Evolutionary conservation across 2,797 vertebrate genomes (phyloP).

Genomic region (Halcyon leucocephala): DNA sequence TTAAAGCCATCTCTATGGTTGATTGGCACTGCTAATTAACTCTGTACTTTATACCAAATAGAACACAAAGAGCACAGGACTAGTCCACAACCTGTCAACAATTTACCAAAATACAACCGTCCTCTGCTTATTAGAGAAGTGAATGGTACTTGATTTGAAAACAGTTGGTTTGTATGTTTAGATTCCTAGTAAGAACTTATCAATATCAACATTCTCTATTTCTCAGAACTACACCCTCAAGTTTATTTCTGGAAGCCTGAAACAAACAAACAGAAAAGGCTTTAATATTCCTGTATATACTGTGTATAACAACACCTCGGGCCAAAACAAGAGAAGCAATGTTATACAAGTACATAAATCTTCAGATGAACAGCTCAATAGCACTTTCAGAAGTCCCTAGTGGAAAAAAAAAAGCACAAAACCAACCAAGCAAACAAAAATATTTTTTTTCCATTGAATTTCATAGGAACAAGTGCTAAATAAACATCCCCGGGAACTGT

Average conservation of each 20-base stretch:
- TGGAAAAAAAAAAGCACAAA: neutral
- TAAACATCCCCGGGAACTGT: neutral
- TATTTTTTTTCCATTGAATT: neutral
- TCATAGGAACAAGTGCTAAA: neutral
- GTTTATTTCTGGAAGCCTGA: neutral
- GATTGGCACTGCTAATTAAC: slow-evolving; percentile 19
- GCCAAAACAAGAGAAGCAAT: neutral
- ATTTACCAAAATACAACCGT: neutral
- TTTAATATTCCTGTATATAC: neutral
- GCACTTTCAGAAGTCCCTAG: neutral
- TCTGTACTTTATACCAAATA: neutral
- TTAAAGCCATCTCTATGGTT: neutral
- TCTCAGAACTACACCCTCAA: neutral
- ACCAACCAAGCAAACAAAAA: neutral
- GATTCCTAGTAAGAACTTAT: neutral
- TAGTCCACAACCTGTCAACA: neutral
- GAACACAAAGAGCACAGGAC: neutral
- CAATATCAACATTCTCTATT: neutral
- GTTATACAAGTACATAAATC: neutral
- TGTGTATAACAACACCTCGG: neutral
- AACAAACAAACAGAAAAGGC: neutral
- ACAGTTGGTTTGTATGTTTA: neutral
- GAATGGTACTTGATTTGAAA: neutral
- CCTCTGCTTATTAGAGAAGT: neutral
- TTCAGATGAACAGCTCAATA: neutral